Conservation (phyloP, 37 sponge, comb jelly and placozoan species). For the Diacarnus erythraeanus region DNA sequence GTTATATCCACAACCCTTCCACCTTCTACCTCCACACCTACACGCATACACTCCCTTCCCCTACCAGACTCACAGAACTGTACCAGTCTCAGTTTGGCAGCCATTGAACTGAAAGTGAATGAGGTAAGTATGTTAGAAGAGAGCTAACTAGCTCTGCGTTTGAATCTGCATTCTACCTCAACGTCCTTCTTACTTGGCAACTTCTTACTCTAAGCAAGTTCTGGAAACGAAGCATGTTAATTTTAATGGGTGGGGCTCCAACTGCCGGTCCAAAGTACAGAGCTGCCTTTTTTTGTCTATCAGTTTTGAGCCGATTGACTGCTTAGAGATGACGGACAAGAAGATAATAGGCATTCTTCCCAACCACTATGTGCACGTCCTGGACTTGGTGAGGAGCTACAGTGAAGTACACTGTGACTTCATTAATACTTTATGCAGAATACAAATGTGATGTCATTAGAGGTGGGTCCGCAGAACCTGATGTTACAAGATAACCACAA, state of each 20-base stretch:
- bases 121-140: not conserved
- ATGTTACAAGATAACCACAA: slow-evolving; percentile 83
- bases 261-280: too few relatives aligned
- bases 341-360: slow-evolving; percentile 81
- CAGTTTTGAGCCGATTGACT: not conserved
- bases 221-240: too few relatives aligned
- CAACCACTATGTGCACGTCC: slow-evolving; percentile 76
- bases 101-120: slow-evolving; percentile 7
- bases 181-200: too few relatives aligned
- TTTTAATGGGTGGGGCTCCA: not conserved
- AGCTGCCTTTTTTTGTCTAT: too few relatives aligned
- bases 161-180: too few relatives aligned
- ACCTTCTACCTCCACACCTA: slow-evolving; percentile 48
- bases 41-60: slow-evolving; percentile 13
- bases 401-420: not conserved
- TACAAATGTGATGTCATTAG: slow-evolving; percentile 79
- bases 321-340: slow-evolving; percentile 28
- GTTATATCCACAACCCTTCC: slow-evolving; percentile 74
- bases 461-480: slow-evolving; percentile 84
- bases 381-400: slow-evolving; percentile 62
- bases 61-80: slow-evolving; percentile 34
- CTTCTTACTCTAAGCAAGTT: too few relatives aligned
- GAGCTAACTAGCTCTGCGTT: too few relatives aligned
- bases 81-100: slow-evolving; percentile 46
- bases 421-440: slow-evolving; percentile 26